Evolutionary conservation across 2,797 vertebrate genomes (phyloP).

Genomic region (Clarias laeviceps): DNA sequence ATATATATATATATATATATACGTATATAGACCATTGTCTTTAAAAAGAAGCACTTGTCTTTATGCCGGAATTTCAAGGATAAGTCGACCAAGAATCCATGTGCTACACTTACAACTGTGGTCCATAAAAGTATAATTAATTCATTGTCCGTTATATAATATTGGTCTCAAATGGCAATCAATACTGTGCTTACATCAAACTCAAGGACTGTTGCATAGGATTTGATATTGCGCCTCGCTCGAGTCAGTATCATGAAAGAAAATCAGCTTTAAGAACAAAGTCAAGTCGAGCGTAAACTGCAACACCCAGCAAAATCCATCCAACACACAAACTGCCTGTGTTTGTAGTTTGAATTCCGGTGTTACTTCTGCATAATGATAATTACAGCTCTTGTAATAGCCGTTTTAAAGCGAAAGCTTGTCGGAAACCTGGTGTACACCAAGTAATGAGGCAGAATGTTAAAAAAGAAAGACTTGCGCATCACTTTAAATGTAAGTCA

Average conservation of each 20-base stretch:
- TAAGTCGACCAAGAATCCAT: not conserved
- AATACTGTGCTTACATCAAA: not conserved
- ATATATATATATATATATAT: too few relatives aligned
- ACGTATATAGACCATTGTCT: too few relatives aligned
- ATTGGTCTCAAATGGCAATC: not conserved
- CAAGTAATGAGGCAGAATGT: not conserved
- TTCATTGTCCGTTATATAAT: not conserved
- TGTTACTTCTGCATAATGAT: not conserved
- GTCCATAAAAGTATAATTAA: not conserved
- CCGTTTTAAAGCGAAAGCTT: not conserved
- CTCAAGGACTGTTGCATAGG: not conserved
- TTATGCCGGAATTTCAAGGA: not conserved
- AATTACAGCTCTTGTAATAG: not conserved
- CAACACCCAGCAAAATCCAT: not conserved
- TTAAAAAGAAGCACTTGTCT: not conserved
- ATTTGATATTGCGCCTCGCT: not conserved
- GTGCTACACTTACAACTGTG: not conserved
- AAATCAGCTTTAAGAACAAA: not conserved
- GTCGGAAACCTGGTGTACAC: not conserved
- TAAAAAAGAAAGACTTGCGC: not conserved
- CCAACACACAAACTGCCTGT: not conserved
- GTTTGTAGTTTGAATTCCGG: not conserved
- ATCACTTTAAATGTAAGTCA: slow-evolving; percentile 33
- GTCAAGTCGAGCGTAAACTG: not conserved
- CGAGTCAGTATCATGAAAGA: not conserved